phyloP scores from a whole-genome alignment of 2,797 vertebrate genomes.

The Megaceryle alcyon region DNA sequence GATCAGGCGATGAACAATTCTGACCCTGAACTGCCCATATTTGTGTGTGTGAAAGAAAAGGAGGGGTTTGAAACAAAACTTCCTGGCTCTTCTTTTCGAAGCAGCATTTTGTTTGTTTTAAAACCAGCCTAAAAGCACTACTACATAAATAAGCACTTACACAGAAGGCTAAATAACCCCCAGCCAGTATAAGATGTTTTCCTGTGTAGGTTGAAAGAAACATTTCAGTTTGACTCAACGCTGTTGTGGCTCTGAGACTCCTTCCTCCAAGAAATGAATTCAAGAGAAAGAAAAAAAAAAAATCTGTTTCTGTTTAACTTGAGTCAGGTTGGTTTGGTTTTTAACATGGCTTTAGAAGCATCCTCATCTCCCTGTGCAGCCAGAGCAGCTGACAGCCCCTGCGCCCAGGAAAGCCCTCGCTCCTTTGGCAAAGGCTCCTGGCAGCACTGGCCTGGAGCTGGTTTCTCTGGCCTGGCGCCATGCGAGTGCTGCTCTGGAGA shows the following conservation, averaged over 20 bases:
- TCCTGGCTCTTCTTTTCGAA: background rate
- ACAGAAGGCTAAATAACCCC: background rate
- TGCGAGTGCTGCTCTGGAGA: background rate
- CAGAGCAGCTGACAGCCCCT: accelerated
- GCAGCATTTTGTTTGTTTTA: background rate
- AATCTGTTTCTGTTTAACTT: background rate
- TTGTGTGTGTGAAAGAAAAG: background rate
- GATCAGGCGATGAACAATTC: background rate
- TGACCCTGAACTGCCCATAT: background rate
- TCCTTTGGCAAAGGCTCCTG: constrained; percentile 34
- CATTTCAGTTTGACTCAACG: constrained; percentile 8
- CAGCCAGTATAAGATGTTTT: background rate
- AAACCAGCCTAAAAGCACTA: background rate
- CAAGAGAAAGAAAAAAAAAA: background rate
- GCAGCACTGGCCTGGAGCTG: background rate
- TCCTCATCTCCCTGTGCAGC: background rate
- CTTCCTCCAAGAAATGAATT: background rate
- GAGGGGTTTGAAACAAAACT: background rate
- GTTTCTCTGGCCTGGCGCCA: background rate
- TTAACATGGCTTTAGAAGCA: background rate
- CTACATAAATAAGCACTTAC: background rate
- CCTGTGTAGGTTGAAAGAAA: background rate
- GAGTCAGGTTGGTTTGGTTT: background rate
- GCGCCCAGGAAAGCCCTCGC: constrained; percentile 1
- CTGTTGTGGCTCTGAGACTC: background rate